Conservation (phyloP, 2,797 vertebrate genomes). For the Takifugu rubripes region DNA sequence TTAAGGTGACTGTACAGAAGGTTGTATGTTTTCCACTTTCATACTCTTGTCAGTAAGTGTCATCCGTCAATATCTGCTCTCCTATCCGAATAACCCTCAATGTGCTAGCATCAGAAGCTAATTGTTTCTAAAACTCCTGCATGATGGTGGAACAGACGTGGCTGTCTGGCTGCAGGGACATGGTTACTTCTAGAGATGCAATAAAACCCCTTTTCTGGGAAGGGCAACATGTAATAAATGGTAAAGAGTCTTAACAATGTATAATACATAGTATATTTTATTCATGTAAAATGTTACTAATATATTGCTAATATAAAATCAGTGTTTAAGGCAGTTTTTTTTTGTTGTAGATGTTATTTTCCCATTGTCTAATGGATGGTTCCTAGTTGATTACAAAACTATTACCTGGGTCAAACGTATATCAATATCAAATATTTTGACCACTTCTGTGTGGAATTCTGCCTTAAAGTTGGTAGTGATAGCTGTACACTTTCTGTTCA, state of each 20-base stretch:
- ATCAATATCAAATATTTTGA: slow-evolving; percentile 62
- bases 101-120: slow-evolving; percentile 54
- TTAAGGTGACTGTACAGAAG: slow-evolving; percentile 38
- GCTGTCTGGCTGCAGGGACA: slow-evolving; percentile 46
- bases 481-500: slow-evolving; percentile 58
- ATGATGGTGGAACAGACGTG: slow-evolving; percentile 23
- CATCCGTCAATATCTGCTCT: slow-evolving; percentile 57
- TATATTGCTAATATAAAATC: slow-evolving; percentile 66
- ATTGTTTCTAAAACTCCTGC: slow-evolving; percentile 47
- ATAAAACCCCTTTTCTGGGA: slow-evolving; percentile 68
- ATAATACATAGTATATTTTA: slow-evolving; percentile 77
- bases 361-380: slow-evolving; percentile 63
- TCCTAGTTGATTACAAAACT: slow-evolving; percentile 61
- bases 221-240: slow-evolving; percentile 67
- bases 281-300: slow-evolving; percentile 73
- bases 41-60: slow-evolving; percentile 54
- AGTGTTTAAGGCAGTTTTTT: slow-evolving; percentile 54
- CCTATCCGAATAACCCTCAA: slow-evolving; percentile 48
- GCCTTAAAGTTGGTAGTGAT: slow-evolving; percentile 69
- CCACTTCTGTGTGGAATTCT: slow-evolving; percentile 64
- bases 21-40: slow-evolving; percentile 38
- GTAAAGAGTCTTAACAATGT: slow-evolving; percentile 70
- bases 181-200: slow-evolving; percentile 69
- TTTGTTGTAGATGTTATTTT: slow-evolving; percentile 66
- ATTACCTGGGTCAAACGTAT: slow-evolving; percentile 61